Base-by-base conservation (phyloP, 2,797 vertebrate species). In the Miichthys miiuy region DNA sequence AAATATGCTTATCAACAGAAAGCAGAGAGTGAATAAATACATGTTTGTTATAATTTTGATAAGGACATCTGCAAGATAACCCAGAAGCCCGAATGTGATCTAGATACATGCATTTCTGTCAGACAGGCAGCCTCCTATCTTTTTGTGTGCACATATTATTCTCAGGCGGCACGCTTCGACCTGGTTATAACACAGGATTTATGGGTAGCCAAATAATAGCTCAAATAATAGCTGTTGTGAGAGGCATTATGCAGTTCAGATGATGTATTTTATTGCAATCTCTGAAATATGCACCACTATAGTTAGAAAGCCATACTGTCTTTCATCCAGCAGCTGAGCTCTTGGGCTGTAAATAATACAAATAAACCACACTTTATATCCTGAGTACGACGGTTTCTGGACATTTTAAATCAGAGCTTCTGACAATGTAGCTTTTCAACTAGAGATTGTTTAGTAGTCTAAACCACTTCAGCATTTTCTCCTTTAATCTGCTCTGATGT, bases 251-350 rank as follows among this genome's bases (percentile, higher is more conserved):
- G 75, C 51, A 65, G 61, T 82, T 80, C 27, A 87, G 88, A 84
- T 81, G 71, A 87, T 87, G 83, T 47, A 63, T 88, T 79, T 87
- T 81, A 85, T 84, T 85, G 77, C 77, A 60, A 6, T 68, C 18
- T 74, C 61, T 85, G 87, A 86, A 83, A 87, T 84, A 75, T 79
- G 72, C 75, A 66, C 64, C 23, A 9, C 72, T 54, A 55, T 50
- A 18, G 55, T 71, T 77, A 62, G 79, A 76, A 75, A 79, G 70
- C 68, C 71, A 48, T 48, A 72, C 58, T 38, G 6, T 72, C 71
- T 58, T 61, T 83, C 71, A 69, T 74, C 50, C 64, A 74, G n/a
- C 78, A 60, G 58, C 73, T 64, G 64, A 82, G 80, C 63, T 77
- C 51, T 14, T 60, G 23, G 51, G 54, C 69, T 73, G 48, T 75